These are phyloP conservation scores for Calameuta filiformis DNA, from an alignment of 2,888 invertebrate species.

Conservation along the genomic window DNA sequence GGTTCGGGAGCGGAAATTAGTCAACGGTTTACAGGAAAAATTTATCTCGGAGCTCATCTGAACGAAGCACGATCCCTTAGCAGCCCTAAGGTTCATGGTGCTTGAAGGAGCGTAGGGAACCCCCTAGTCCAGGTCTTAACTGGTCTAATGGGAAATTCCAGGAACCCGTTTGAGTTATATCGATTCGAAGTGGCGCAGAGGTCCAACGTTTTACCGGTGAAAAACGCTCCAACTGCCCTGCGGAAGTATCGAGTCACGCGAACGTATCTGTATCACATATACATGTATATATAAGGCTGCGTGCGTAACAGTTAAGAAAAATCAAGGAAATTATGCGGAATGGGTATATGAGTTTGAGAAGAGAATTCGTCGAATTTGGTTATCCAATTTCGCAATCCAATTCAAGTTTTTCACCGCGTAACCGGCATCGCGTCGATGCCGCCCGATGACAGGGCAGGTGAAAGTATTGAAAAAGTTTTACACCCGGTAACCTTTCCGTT, in stretches of 20 bases:
- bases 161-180: constrained; percentile 1
- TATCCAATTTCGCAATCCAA: not conserved
- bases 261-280: not conserved
- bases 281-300: too few relatives aligned
- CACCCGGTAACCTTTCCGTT: constrained; percentile 21
- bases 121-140: not conserved
- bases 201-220: not conserved
- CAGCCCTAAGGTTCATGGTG: constrained; percentile 5
- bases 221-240: not conserved
- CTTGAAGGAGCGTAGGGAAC: not conserved
- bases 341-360: not conserved
- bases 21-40: constrained; percentile 1
- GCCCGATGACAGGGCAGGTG: not conserved
- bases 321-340: not conserved
- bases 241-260: not conserved
- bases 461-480: constrained; percentile 29
- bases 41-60: not conserved
- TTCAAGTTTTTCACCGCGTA: not conserved
- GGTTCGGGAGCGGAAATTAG: not conserved
- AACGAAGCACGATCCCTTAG: constrained; percentile 1
- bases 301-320: not conserved
- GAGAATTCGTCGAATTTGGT: not conserved
- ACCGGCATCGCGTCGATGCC: not conserved
- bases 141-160: constrained; percentile 6
- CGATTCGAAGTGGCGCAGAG: not conserved